A percentile compares a stretch with the other conserved stretches of the same genome.
Evolutionary conservation across 2,797 vertebrate species (phyloP).

Genomic region (Xerus rutilus): DNA sequence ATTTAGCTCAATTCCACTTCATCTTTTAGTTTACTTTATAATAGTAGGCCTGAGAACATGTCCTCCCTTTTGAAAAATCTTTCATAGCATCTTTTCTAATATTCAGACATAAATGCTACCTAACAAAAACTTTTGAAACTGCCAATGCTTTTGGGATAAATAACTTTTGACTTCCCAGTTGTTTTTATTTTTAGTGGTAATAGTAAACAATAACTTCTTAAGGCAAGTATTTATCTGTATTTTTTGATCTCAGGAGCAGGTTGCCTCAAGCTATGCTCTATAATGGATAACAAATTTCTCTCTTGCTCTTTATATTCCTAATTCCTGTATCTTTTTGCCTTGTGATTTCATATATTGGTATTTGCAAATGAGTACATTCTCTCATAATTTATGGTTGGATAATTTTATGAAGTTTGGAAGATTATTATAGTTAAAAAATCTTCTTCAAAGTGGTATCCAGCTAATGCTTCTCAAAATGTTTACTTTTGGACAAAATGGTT

Average conservation of each 20-base stretch:
- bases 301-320: not conserved
- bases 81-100: not conserved
- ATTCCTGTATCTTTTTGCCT: not conserved
- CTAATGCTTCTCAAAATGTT: not conserved
- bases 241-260: not conserved
- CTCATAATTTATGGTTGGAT: not conserved
- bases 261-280: not conserved
- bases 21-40: not conserved
- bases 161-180: not conserved
- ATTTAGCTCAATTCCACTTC: not conserved
- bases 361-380: not conserved
- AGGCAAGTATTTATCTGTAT: not conserved
- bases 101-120: not conserved
- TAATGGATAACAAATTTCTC: not conserved
- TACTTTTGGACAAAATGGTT: not conserved
- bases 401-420: conserved; percentile 18
- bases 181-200: not conserved
- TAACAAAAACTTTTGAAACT: not conserved
- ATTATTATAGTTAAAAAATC: not conserved
- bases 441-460: not conserved
- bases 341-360: conserved; percentile 7
- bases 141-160: not conserved
- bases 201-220: conserved; percentile 2
- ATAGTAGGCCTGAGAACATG: not conserved
- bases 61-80: not conserved